phyloP scores from a whole-genome alignment of 2,113 vertebrate genomes.

The Dasyprocta punctata region DNA sequence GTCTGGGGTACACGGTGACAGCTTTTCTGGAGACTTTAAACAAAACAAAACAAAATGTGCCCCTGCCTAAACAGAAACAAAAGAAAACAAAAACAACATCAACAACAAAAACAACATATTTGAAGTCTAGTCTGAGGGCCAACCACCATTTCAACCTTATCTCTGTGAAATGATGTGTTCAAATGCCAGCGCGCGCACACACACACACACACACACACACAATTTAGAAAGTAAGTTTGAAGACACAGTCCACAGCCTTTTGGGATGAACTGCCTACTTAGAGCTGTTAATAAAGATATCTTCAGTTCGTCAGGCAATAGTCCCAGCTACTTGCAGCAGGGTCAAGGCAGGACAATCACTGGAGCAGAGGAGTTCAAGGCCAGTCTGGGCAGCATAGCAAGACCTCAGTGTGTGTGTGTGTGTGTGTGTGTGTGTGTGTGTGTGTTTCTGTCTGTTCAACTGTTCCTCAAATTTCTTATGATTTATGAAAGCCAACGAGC shows the following conservation, averaged over 20 bases:
- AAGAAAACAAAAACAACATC: background rate
- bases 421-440: too few relatives aligned
- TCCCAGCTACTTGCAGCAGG: background rate
- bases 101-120: background rate
- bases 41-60: background rate
- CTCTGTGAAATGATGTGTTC: background rate
- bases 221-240: background rate
- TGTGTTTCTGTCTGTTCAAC: background rate
- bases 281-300: conserved; percentile 12
- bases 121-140: background rate
- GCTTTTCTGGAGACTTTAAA: background rate
- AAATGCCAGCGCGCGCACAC: background rate
- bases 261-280: background rate
- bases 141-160: background rate
- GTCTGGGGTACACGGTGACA: background rate
- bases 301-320: background rate
- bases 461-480: background rate
- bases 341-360: too few relatives aligned
- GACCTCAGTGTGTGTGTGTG: too few relatives aligned
- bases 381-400: too few relatives aligned
- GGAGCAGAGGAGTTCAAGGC: too few relatives aligned
- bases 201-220: too few relatives aligned
- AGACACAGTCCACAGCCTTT: background rate
- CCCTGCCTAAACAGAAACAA: background rate
- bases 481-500: background rate